Conservation (phyloP, 2,888 invertebrate species). For the Lypha dubia region DNA sequence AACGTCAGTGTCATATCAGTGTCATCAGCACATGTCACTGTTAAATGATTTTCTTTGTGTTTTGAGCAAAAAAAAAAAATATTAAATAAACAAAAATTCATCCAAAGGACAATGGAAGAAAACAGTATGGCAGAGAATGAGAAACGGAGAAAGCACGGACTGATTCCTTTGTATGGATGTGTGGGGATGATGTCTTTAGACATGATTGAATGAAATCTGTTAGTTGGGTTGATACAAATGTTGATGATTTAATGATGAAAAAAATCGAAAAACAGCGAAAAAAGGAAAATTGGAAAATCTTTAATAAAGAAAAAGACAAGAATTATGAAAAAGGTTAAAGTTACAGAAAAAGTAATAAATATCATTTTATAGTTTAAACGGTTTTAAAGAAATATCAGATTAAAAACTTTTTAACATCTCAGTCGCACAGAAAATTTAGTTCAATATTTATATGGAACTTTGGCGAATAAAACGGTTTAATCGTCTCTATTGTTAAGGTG, state of each 20-base stretch:
- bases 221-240: slow-evolving; percentile 29
- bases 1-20: slow-evolving; percentile 72
- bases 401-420: too few relatives aligned
- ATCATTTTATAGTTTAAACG: too few relatives aligned
- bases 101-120: slow-evolving; percentile 44
- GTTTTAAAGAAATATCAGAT: too few relatives aligned
- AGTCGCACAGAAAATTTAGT: too few relatives aligned
- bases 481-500: too few relatives aligned
- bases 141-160: background rate
- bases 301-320: slow-evolving; percentile 5
- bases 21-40: slow-evolving; percentile 72
- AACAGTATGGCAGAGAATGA: slow-evolving; percentile 1
- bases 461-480: too few relatives aligned
- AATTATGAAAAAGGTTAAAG: slow-evolving; percentile 33
- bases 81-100: background rate
- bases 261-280: background rate
- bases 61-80: slow-evolving; percentile 30
- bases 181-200: slow-evolving; percentile 14
- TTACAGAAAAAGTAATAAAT: too few relatives aligned
- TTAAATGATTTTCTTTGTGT: slow-evolving; percentile 68
- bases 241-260: slow-evolving; percentile 43
- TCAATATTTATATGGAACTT: too few relatives aligned
- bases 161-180: slow-evolving; percentile 13
- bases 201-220: slow-evolving; percentile 31
- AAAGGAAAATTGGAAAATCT: slow-evolving; percentile 11